A percentile compares a stretch with the other conserved stretches of the same genome.
Evolutionary conservation across 2,888 invertebrate species (phyloP).

Genomic region (Rhyacophila evoluta): DNA sequence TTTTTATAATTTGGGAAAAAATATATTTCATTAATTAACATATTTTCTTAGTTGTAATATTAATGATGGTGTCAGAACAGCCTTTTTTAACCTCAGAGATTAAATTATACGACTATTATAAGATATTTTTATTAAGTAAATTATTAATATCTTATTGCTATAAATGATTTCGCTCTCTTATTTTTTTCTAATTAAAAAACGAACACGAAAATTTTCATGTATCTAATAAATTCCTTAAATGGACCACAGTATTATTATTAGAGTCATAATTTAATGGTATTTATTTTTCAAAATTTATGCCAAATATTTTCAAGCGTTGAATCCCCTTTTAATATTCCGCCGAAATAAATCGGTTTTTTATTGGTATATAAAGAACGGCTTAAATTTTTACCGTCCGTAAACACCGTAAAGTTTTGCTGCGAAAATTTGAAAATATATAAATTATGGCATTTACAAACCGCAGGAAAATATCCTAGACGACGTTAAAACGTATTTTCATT

Average conservation of each 20-base stretch:
- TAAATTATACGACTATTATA: no score
- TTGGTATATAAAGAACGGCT: background rate
- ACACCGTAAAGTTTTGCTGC: background rate
- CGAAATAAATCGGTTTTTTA: background rate
- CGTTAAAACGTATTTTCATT: background rate
- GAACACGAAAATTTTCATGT: background rate
- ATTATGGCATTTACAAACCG: background rate
- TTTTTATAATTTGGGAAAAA: no score
- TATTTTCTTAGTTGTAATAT: no score
- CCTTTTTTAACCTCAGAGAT: no score
- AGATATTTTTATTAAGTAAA: no score
- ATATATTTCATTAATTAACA: no score
- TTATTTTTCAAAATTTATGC: background rate
- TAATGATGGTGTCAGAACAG: no score
- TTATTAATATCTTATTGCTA: no score
- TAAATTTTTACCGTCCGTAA: background rate
- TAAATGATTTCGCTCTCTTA: background rate
- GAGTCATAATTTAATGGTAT: background rate
- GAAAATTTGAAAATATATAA: slow-evolving; percentile 10
- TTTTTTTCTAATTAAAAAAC: background rate
- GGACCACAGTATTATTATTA: background rate
- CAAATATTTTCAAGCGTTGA: background rate
- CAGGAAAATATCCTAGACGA: background rate
- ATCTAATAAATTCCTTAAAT: slow-evolving; percentile 1
- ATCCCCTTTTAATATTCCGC: background rate